These are phyloP conservation scores for Fabriciana adippe DNA, from an alignment of 2,888 invertebrate genomes.

Conservation along the genomic window DNA sequence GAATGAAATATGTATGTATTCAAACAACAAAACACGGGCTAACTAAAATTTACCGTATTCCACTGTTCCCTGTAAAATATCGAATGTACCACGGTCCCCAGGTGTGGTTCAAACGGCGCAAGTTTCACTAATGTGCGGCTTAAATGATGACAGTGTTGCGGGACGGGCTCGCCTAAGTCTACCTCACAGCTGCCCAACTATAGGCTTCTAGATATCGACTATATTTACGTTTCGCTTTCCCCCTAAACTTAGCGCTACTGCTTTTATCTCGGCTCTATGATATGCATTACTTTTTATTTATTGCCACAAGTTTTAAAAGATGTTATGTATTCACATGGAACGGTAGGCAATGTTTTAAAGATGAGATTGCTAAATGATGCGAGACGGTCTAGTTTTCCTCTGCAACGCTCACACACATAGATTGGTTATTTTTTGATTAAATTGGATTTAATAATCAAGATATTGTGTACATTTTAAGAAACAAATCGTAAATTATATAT, in stretches of 20 bases:
- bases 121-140: conserved; percentile 79
- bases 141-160: conserved; percentile 77
- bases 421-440: conserved; percentile 19
- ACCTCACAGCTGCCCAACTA: conserved; percentile 39
- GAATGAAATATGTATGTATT: conserved; percentile 38
- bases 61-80: conserved; percentile 69
- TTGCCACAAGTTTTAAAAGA: conserved; percentile 37
- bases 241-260: conserved; percentile 32
- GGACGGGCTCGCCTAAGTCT: conserved; percentile 54
- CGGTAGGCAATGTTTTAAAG: conserved; percentile 39
- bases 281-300: conserved; percentile 40
- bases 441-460: conserved; percentile 12
- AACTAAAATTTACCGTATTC: conserved; percentile 64
- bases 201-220: conserved; percentile 42
- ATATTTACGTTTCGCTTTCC: conserved; percentile 39
- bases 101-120: conserved; percentile 75
- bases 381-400: conserved; percentile 31
- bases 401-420: not conserved
- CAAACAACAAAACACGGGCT: conserved; percentile 40
- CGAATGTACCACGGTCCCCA: conserved; percentile 63
- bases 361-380: conserved; percentile 38
- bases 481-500: conserved; percentile 1
- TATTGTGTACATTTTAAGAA: not conserved
- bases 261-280: conserved; percentile 36
- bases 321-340: conserved; percentile 35